Percentiles rank a stretch among this genome's conserved stretches.
Conservation (phyloP, 2,113 vertebrate species). For the Callionymus lyra region DNA sequence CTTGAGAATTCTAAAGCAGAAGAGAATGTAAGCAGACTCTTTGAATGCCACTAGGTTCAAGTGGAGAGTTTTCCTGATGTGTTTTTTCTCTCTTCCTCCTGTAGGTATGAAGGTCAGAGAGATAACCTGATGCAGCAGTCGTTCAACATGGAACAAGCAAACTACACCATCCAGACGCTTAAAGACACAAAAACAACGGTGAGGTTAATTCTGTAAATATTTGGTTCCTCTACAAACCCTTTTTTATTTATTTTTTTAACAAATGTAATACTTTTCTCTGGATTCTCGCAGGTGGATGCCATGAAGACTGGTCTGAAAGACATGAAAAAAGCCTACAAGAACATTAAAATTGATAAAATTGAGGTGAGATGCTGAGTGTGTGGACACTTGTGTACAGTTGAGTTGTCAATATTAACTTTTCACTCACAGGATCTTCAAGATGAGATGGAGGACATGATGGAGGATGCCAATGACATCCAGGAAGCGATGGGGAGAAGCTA, state of each 20-base stretch:
- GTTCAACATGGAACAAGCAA: conserved; percentile 99
- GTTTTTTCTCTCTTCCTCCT: neutral
- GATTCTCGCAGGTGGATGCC: conserved; percentile 79
- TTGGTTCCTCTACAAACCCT: neutral
- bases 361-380: conserved; percentile 71
- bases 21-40: conserved; percentile 80
- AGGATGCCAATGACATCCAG: conserved; percentile 90
- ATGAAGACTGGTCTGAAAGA: conserved; percentile 96
- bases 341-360: conserved; percentile 93
- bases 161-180: conserved; percentile 93
- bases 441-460: conserved; percentile 97
- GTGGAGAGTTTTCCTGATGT: neutral
- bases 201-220: conserved; percentile 19
- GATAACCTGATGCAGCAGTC: conserved; percentile 95
- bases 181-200: conserved; percentile 99
- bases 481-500: conserved; percentile 90
- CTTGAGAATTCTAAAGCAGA: conserved; percentile 91
- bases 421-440: conserved; percentile 84
- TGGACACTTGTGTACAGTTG: too few relatives aligned
- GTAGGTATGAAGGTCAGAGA: conserved; percentile 91
- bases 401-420: too few relatives aligned
- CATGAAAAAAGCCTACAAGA: conserved; percentile 97
- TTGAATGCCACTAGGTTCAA: too few relatives aligned
- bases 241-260: neutral
- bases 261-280: neutral